Evolutionary conservation across 2,797 vertebrate species (phyloP).

Genomic region (Acanthiza pusilla): DNA sequence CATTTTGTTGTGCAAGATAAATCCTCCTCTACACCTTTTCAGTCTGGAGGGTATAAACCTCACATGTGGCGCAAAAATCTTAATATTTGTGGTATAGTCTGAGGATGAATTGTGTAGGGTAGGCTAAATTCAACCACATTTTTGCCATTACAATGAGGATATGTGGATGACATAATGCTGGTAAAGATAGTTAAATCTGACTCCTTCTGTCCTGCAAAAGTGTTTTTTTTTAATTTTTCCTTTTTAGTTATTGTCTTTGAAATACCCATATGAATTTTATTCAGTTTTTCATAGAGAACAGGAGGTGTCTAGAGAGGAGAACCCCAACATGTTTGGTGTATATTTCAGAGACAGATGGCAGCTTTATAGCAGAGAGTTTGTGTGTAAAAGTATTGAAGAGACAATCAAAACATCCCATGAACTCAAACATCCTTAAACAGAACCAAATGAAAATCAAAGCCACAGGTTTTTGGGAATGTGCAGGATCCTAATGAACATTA

Average conservation of each 20-base stretch:
- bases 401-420: slow-evolving; percentile 32
- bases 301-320: slow-evolving; percentile 2
- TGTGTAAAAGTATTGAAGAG: slow-evolving; percentile 23
- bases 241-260: not conserved
- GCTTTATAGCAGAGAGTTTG: slow-evolving; percentile 19
- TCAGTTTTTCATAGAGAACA: slow-evolving; percentile 4
- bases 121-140: not conserved
- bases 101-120: not conserved
- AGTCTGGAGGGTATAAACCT: not conserved
- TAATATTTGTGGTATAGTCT: not conserved
- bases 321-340: not conserved
- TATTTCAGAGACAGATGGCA: slow-evolving; percentile 36
- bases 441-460: slow-evolving; percentile 32
- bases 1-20: not conserved
- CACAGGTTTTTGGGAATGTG: not conserved
- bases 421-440: slow-evolving; percentile 18
- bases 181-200: not conserved
- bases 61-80: not conserved
- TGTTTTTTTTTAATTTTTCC: too few relatives aligned
- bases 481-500: not conserved
- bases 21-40: not conserved
- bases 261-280: not conserved
- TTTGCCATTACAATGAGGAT: not conserved
- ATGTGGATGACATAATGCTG: not conserved
- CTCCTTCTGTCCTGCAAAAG: not conserved